A percentile compares a stretch with the other conserved stretches of the same genome.
Conservation (phyloP, 2,797 vertebrate species). For the Monodelphis domestica region DNA sequence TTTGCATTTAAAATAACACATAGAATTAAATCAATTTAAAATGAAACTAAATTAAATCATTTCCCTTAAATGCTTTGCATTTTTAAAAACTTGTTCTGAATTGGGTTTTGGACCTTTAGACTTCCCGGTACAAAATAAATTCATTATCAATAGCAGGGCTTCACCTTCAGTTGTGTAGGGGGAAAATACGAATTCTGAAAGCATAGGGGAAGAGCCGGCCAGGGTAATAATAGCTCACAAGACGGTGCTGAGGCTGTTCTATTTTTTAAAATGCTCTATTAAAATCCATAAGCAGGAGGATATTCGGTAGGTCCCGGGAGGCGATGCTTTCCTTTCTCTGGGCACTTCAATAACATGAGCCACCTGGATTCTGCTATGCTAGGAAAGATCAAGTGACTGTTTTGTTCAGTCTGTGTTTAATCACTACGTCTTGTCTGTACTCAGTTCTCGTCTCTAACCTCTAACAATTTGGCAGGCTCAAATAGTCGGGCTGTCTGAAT, state of each 20-base stretch:
- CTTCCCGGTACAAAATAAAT: background rate
- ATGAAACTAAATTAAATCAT: background rate
- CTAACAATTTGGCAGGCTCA: background rate
- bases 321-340: background rate
- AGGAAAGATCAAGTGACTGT: background rate
- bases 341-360: background rate
- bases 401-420: background rate
- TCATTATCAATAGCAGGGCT: background rate
- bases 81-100: background rate
- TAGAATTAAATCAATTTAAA: too few relatives aligned
- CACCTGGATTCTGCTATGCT: background rate
- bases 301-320: background rate
- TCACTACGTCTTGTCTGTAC: background rate
- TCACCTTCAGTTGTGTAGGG: background rate
- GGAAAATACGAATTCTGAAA: background rate
- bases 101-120: background rate
- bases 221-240: background rate
- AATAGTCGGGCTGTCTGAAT: background rate
- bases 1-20: too few relatives aligned
- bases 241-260: background rate
- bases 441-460: background rate
- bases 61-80: background rate
- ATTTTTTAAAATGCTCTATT: accelerated
- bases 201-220: background rate
- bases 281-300: conserved; percentile 7